Evolutionary conservation across 1,140 invertebrate species (phyloP), one percentile per base, ranked within the genome.

Genomic region (Atopsyche davidsoni): DNA sequence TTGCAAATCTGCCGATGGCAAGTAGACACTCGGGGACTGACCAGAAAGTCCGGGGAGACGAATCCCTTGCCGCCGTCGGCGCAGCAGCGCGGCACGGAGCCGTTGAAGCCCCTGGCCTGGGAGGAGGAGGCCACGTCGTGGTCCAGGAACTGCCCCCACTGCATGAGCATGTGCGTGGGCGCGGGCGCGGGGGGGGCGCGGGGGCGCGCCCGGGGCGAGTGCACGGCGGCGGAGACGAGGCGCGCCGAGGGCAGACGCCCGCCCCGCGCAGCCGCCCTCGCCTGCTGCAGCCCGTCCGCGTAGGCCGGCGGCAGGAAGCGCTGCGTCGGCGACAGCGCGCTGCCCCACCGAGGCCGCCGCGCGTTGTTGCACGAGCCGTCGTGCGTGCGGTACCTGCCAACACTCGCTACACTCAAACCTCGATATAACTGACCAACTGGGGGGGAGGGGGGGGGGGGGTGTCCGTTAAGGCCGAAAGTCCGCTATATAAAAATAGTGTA

Each of bases 321-420:
- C 53, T 86, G 79, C 60, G 92, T 89, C 0, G 87, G 79, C 39
- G 85, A 85, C 70, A 89, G 82, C 3, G 89, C 81, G 11, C 87
- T 83, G 0, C 94, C 94, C 84, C 85, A 87, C 61, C 80, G 76
- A 1, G 82, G 81, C 44, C 86, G 65, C 6, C 77, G 67, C 2
- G 82, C 60, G 70, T 94, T 93, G 68, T 93, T 93, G 66, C 91
- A 93, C 6, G 86, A 86, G 6, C 90, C 89, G 67, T 92, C 89
- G 13, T 83, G 75, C 7, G 88, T 86, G 54, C 92, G 77, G 65
- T 89, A 94, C 47, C 79, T 78, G 46, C 62, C n/a, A n/a, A n/a
- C n/a, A n/a, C n/a, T n/a, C n/a, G n/a, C n/a, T n/a, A n/a, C n/a
- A n/a, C n/a, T n/a, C n/a, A n/a, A n/a, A n/a, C n/a, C n/a, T n/a